A percentile compares a stretch with the other conserved stretches of the same genome.
These are phyloP conservation scores for Drosophila neutralis DNA, from an alignment of 2,888 invertebrate species.

Conservation along the genomic window DNA sequence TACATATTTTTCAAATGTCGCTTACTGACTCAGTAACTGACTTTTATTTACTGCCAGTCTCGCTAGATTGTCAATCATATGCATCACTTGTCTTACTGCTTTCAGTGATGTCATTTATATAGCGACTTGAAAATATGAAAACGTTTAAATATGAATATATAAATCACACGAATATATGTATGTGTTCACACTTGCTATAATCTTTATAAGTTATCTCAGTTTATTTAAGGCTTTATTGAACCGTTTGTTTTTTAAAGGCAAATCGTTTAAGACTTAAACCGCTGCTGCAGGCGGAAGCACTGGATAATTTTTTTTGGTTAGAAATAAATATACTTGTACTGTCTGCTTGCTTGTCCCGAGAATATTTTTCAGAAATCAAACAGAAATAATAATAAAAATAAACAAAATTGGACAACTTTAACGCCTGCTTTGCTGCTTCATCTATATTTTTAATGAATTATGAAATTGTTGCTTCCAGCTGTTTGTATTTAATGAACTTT, in stretches of 20 bases:
- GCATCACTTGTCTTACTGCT: constrained; percentile 59
- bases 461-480: constrained; percentile 39
- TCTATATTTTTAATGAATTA: constrained; percentile 15
- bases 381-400: constrained; percentile 1
- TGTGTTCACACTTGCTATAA: constrained; percentile 8
- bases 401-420: constrained; percentile 5
- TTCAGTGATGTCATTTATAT: constrained; percentile 44
- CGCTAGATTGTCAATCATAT: constrained; percentile 73
- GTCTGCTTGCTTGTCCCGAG: constrained; percentile 2
- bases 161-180: neutral
- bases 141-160: constrained; percentile 1
- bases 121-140: constrained; percentile 20
- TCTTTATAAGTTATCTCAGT: constrained; percentile 37
- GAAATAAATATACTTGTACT: neutral
- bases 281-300: constrained; percentile 9
- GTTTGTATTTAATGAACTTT: constrained; percentile 43
- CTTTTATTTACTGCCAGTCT: constrained; percentile 38
- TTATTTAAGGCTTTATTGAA: constrained; percentile 55
- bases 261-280: constrained; percentile 26
- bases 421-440: neutral
- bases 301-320: constrained; percentile 14
- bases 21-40: constrained; percentile 41
- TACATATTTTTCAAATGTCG: constrained; percentile 53
- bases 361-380: constrained; percentile 16
- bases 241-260: constrained; percentile 31